Percentiles rank a stretch among this genome's conserved stretches.
Evolutionary conservation across 2,888 invertebrate genomes (phyloP).

Genomic region (Scaptomyza flava): DNA sequence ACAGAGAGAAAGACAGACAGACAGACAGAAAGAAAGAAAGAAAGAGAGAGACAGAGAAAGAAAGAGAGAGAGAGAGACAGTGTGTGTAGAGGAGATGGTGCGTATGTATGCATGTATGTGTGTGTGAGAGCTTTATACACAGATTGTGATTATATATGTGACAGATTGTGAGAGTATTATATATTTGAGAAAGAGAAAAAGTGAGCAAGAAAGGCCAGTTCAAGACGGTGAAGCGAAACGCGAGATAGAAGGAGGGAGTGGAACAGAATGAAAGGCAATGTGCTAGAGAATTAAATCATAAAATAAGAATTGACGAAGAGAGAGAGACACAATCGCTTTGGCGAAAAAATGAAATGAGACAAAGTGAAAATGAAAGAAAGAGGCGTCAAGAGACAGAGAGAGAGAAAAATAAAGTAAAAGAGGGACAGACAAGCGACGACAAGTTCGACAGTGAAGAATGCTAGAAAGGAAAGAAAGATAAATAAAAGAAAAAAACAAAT

Average conservation of each 20-base stretch:
- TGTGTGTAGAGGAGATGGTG: conserved; percentile 21
- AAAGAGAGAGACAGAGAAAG: conserved; percentile 40
- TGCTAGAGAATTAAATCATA: no score
- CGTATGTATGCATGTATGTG: not conserved
- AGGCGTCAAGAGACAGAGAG: no score
- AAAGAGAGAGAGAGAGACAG: conserved; percentile 29
- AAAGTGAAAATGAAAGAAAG: no score
- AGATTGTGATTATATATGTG: conserved; percentile 10
- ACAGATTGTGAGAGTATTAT: conserved; percentile 2
- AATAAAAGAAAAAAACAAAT: not conserved
- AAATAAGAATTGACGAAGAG: no score
- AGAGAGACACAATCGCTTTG: no score
- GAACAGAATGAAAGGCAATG: no score
- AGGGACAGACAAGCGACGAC: no score
- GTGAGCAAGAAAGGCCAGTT: not conserved
- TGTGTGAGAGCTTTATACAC: conserved; percentile 31
- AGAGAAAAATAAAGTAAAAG: no score
- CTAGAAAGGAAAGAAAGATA: not conserved
- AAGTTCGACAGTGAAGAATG: no score
- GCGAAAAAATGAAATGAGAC: no score
- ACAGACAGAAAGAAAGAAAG: conserved; percentile 33
- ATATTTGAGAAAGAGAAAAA: conserved; percentile 15
- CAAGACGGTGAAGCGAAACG: no score
- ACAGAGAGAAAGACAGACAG: conserved; percentile 67
- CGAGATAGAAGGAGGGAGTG: not conserved